Base-by-base conservation (phyloP, 2,888 invertebrate species). In the Kryphioiulus occultus region DNA sequence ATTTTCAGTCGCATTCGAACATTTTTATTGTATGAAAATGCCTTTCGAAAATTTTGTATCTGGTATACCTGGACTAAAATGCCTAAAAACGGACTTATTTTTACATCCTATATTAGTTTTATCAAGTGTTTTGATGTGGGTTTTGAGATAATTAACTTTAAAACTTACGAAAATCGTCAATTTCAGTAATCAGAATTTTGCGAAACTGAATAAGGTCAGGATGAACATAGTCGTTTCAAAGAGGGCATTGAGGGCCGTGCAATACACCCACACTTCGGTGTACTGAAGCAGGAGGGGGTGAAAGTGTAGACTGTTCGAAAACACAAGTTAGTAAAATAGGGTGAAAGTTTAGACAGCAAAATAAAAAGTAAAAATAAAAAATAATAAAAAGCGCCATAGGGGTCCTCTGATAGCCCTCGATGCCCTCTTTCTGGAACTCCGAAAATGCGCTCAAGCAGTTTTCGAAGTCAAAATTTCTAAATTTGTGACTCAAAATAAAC, bases 331-430 rank as follows among this genome's bases (percentile, higher is more conserved):
- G 9, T 0, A 59, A 59, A 59, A 59, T 59, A 9, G 59, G 59
- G 59, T 59, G 59, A 59, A 59, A 59, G 59, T 59, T 59, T 59
- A 59, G 59, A 59, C 59, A 59, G 22, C 59, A 59, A 59, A 59
- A 59, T 59, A n/a, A 59, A n/a, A n/a, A 59, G 17, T 47, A 17
- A 17, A 47, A 47, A 17, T 19, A 59, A 59, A 59, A 59, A 59
- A 59, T 59, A 59, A 59, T 59, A 59, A 59, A 59, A 59, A n/a
- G 59, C 59, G n/a, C 59, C 59, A 59, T 59, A n/a, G 59, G 59
- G n/a, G 59, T 17, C n/a, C 59, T 59, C 59, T 59, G 59, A 59
- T 59, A 59, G 59, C 22, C 59, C 59, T 59, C 59, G 59, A 59
- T 59, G 59, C 59, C 59, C 59, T 59, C 19, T 59, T 59, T 59